phyloP scores from a whole-genome alignment of 2,888 invertebrate species.

The Halictus quadricinctus region DNA sequence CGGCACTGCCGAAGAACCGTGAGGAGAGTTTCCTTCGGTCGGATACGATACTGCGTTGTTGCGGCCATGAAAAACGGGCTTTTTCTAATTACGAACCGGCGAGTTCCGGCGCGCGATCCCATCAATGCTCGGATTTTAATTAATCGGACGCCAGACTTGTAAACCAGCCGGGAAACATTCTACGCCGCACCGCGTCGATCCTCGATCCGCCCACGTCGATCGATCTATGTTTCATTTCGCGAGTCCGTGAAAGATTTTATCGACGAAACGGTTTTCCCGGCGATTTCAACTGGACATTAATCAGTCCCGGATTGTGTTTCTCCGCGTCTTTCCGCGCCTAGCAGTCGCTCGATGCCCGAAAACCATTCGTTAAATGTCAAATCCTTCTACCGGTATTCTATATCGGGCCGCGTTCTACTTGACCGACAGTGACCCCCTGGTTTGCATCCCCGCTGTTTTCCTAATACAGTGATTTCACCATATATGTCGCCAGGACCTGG shows the following conservation, averaged over 20 bases:
- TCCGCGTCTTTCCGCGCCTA: not conserved
- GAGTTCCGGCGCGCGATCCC: not conserved
- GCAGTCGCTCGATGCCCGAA: not conserved
- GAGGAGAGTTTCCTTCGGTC: not conserved
- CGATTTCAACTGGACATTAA: constrained; percentile 33
- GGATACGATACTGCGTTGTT: constrained; percentile 1
- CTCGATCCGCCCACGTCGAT: not conserved
- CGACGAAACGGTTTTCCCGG: not conserved
- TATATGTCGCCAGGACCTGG: too few relatives aligned
- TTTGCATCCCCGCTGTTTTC: too few relatives aligned
- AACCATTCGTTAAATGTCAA: not conserved
- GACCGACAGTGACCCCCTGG: too few relatives aligned
- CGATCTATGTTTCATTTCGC: constrained; percentile 16
- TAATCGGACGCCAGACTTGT: constrained; percentile 26
- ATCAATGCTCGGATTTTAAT: constrained; percentile 32
- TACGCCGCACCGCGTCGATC: not conserved
- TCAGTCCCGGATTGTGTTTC: not conserved
- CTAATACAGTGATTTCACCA: too few relatives aligned
- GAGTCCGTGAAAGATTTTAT: constrained; percentile 10
- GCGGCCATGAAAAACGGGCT: constrained; percentile 22
- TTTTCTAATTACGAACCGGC: constrained; percentile 31
- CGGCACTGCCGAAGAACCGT: not conserved
- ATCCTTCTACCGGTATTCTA: not conserved
- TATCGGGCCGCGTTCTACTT: too few relatives aligned
- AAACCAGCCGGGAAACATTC: constrained; percentile 18